Evolutionary conservation across 2,113 vertebrate genomes (phyloP).

Genomic region (Hystrix cristata): DNA sequence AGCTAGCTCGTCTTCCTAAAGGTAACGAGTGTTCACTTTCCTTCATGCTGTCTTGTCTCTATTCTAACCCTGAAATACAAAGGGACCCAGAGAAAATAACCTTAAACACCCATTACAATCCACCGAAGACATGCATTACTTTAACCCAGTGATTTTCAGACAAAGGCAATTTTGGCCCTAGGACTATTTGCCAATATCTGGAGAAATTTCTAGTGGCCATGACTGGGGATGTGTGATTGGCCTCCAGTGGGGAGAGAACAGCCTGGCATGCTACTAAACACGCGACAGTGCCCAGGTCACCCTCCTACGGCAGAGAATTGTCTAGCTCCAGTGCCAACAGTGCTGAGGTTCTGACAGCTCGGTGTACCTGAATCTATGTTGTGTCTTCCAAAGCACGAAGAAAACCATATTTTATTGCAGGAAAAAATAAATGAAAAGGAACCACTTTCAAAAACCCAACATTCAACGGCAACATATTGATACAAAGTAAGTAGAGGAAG

Average conservation of each 20-base stretch:
- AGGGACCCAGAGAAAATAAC: neutral
- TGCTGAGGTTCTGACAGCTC: neutral
- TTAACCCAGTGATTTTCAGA: neutral
- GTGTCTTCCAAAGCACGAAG: constrained; percentile 1
- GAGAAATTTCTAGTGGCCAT: neutral
- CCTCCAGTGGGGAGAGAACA: neutral
- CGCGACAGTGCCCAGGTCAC: neutral
- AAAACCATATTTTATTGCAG: neutral
- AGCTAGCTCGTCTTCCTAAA: neutral
- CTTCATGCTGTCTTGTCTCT: constrained; percentile 47
- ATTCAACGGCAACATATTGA: neutral
- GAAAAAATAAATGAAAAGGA: neutral
- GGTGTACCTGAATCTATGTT: neutral
- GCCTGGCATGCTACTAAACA: neutral
- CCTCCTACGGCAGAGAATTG: neutral
- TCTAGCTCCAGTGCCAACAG: rapidly evolving
- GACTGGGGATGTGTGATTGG: rapidly evolving
- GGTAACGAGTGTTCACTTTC: constrained; percentile 12
- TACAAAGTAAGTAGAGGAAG: neutral
- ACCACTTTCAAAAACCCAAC: neutral
- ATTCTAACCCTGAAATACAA: neutral
- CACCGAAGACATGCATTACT: neutral
- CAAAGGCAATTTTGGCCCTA: neutral
- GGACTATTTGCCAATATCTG: neutral
- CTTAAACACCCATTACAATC: neutral